Evolutionary conservation across 2,113 vertebrate species (phyloP).

Genomic region (Danio rerio): DNA sequence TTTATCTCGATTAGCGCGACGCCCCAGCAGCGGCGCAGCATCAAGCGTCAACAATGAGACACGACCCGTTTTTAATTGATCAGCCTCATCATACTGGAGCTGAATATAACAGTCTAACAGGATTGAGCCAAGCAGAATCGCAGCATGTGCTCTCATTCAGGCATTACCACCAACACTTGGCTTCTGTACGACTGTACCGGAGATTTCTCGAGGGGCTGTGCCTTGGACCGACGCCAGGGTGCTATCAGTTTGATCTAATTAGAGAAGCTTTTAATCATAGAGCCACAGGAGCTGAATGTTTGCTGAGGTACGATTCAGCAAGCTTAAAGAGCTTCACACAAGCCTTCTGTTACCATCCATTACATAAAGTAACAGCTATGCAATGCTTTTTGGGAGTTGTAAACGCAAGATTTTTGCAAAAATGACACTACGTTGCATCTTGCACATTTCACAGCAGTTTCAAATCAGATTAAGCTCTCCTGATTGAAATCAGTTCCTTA

Average conservation of each 20-base stretch:
- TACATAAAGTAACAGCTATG: not conserved
- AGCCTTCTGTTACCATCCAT: conserved; percentile 14
- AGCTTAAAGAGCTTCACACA: conserved; percentile 8
- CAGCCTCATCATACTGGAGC: conserved; percentile 1
- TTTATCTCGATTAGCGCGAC: conserved; percentile 34
- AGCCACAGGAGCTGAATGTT: conserved; percentile 36
- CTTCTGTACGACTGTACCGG: not conserved
- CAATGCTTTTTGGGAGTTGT: no score
- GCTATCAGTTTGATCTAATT: conserved; percentile 50
- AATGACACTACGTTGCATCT: no score
- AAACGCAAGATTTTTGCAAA: no score
- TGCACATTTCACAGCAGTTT: no score
- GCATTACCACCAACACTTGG: conserved; percentile 18
- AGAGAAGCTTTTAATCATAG: conserved; percentile 42
- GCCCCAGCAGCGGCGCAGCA: not conserved
- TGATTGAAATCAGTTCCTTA: no score
- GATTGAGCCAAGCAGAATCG: conserved; percentile 9
- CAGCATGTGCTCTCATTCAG: conserved; percentile 21
- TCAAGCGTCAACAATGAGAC: conserved; percentile 35
- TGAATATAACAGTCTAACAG: conserved; percentile 30
- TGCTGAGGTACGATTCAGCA: conserved; percentile 15
- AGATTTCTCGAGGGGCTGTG: conserved; percentile 14
- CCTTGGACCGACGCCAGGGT: not conserved
- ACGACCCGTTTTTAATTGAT: conserved; percentile 20
- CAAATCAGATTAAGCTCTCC: no score